Percentiles rank a stretch among this genome's conserved stretches.
Conservation (phyloP, 2,888 invertebrate species). For the Hipparchia sbordonii region DNA sequence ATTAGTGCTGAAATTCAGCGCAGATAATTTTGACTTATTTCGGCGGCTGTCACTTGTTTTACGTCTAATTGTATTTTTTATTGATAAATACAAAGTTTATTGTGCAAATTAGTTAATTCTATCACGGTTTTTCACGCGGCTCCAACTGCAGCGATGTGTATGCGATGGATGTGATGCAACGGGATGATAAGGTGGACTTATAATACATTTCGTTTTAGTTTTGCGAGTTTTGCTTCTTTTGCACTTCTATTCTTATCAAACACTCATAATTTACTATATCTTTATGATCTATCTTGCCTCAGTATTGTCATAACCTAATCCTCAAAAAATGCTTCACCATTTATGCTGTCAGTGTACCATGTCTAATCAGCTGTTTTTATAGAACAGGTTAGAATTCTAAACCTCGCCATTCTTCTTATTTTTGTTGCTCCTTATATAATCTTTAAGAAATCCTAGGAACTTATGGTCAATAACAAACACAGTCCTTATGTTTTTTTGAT, state of each 20-base stretch:
- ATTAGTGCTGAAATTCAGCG: slow-evolving; percentile 46
- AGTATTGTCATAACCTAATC: slow-evolving; percentile 28
- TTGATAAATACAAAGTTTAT: slow-evolving; percentile 36
- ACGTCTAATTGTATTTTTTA: slow-evolving; percentile 65
- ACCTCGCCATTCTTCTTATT: not conserved
- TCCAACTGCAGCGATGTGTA: slow-evolving; percentile 65
- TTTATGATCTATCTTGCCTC: slow-evolving; percentile 28
- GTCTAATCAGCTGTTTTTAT: slow-evolving; percentile 26
- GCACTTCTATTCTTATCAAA: slow-evolving; percentile 36
- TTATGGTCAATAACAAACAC: too few relatives aligned
- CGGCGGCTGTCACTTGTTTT: slow-evolving; percentile 82
- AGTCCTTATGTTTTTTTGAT: not conserved
- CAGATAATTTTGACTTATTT: slow-evolving; percentile 45
- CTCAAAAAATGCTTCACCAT: not conserved
- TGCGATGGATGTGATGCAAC: slow-evolving; percentile 77
- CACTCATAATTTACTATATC: slow-evolving; percentile 3
- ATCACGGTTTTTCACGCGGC: slow-evolving; percentile 64
- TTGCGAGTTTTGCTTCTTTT: slow-evolving; percentile 52
- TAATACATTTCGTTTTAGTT: slow-evolving; percentile 40
- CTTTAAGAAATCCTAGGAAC: not conserved
- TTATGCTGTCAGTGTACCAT: slow-evolving; percentile 2
- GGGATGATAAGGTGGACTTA: slow-evolving; percentile 77
- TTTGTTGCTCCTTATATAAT: not conserved
- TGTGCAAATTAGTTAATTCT: slow-evolving; percentile 34
- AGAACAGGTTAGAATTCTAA: not conserved